These are phyloP conservation scores for Beris chalybata DNA, from an alignment of 2,888 invertebrate species.

Conservation along the genomic window DNA sequence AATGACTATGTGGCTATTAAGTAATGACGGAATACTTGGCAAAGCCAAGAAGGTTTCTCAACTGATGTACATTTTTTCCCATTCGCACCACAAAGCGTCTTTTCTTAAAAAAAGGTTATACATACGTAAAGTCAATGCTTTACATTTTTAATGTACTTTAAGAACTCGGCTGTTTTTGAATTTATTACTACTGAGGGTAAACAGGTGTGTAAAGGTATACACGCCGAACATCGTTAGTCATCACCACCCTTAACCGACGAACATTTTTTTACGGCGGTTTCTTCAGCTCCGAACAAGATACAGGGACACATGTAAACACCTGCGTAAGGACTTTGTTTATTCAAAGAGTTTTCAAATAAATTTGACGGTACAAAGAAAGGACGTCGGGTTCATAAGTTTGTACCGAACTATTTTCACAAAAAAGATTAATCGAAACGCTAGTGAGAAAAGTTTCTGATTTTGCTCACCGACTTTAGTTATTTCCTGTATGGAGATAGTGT, in stretches of 20 bases:
- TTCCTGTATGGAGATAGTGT: too few relatives aligned
- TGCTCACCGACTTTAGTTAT: not conserved
- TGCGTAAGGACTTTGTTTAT: not conserved
- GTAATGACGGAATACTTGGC: conserved; percentile 19
- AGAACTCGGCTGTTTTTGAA: conserved; percentile 10
- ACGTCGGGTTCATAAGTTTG: not conserved
- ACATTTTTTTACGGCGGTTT: not conserved
- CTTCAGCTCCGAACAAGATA: too few relatives aligned
- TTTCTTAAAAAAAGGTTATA: not conserved
- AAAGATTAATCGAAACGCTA: not conserved
- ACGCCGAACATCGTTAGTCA: conserved; percentile 24
- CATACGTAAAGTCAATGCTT: conserved; percentile 9
- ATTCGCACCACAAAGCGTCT: not conserved
- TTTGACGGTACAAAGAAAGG: not conserved
- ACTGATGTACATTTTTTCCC: not conserved
- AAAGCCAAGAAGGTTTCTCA: conserved; percentile 1
- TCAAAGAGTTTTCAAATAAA: not conserved
- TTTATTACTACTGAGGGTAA: conserved; percentile 18
- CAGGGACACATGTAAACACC: too few relatives aligned
- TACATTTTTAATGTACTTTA: conserved; percentile 29
- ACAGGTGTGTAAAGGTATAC: conserved; percentile 26
- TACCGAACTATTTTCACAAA: not conserved
- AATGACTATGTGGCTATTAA: conserved; percentile 23
- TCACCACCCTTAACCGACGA: not conserved
- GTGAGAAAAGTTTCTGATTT: not conserved